Percentiles rank a stretch among this genome's conserved stretches.
Conservation (phyloP, 2,797 vertebrate genomes). For the Clarias platycephalus region DNA sequence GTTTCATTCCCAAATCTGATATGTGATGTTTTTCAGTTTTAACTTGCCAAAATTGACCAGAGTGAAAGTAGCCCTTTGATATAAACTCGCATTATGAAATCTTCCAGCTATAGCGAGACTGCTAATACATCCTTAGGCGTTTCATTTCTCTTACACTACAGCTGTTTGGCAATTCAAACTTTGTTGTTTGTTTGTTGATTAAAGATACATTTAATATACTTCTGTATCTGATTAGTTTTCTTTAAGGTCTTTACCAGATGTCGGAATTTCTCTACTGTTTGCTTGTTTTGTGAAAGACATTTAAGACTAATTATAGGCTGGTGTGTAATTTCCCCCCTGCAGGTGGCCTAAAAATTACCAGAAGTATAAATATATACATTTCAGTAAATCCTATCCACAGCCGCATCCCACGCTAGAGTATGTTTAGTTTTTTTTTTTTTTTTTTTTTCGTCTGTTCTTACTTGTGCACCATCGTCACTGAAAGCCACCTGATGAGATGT, state of each 20-base stretch:
- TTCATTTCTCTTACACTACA: background rate
- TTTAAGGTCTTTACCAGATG: background rate
- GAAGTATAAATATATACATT: background rate
- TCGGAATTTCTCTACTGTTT: background rate
- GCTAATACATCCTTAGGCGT: background rate
- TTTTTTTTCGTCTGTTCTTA: background rate
- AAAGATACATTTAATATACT: background rate
- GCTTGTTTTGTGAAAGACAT: background rate
- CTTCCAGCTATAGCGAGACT: background rate
- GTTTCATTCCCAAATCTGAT: too few species aligned
- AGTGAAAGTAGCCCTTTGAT: background rate
- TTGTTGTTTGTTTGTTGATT: background rate
- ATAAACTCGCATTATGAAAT: background rate
- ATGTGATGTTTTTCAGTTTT: too few species aligned
- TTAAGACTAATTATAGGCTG: background rate
- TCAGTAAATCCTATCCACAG: background rate
- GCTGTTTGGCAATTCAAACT: background rate
- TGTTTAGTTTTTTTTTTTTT: too few species aligned
- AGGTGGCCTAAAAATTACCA: background rate
- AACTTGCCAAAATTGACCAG: background rate
- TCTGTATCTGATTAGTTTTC: background rate
- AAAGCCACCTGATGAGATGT: conserved; percentile 10
- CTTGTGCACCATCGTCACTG: background rate
- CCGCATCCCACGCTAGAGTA: background rate
- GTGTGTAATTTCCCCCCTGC: background rate